Base-by-base conservation (phyloP, 1,140 invertebrate genomes). In the Zaprionus kolodkinae region DNA sequence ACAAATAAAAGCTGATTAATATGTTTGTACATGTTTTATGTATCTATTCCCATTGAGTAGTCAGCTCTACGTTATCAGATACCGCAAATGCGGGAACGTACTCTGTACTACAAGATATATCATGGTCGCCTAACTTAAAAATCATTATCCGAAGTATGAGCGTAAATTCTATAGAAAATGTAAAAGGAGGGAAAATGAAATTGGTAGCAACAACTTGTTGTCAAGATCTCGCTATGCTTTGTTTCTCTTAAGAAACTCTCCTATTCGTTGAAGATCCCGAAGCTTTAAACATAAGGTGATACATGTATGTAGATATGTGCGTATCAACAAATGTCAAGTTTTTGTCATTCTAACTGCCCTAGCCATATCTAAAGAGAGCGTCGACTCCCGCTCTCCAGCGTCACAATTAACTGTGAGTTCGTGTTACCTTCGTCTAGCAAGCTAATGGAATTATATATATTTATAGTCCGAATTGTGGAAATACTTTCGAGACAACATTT, bases 1-100 rank as follows among this genome's bases (percentile, higher is more conserved):
- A 65, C 50, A 43, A 68, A 55, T 60, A n/a, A 40, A 3, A 78
- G 43, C 30, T 81, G 6, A 86, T 36, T 13, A 13, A 40, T 35
- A 43, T 12, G n/a, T n/a, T n/a, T n/a, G n/a, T n/a, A n/a, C n/a
- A 21, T 21, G 15, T 25, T 50, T 12, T 11, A 4, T 48, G 10
- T 21, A 48, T 21, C 9, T 50, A 21, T 50, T n/a, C 40, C n/a
- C 7, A 15, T 43, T 15, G 40, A 15, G 2, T 40, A 17, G n/a
- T 17, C 6, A 10, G 43, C 9, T 45, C 43, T 50, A 4, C 3
- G 7, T 11, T 21, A 21, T 17, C 15, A 48, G 45, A 48, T 50
- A 11, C 7, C 9, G 11, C 45, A 21, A 21, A n/a, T n/a, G n/a
- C n/a, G n/a, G n/a, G n/a, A n/a, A 21, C 45, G 17, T 50, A 12